Conservation (phyloP, 2,888 invertebrate genomes). For the Folsomia candida region DNA sequence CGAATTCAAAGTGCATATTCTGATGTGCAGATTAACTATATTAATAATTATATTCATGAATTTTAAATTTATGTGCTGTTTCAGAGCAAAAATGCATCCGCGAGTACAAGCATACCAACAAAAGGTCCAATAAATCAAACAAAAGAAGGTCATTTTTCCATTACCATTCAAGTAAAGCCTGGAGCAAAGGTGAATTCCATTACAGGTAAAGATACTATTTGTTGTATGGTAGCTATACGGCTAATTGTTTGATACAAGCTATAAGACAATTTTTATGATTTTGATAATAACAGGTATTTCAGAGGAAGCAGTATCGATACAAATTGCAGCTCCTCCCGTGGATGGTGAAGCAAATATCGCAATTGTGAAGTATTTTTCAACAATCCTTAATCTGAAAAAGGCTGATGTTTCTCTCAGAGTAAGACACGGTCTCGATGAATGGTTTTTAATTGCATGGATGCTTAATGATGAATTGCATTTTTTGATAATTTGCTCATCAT, state of each 20-base stretch:
- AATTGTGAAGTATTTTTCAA: slow-evolving; percentile 68
- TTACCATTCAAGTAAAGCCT: slow-evolving; percentile 70
- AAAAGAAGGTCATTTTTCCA: slow-evolving; percentile 63
- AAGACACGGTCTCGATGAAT: not conserved
- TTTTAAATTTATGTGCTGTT: too few relatives aligned
- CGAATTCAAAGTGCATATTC: too few relatives aligned
- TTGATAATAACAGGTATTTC: too few relatives aligned
- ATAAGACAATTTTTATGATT: slow-evolving; percentile 19
- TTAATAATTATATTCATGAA: too few relatives aligned
- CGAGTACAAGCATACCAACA: too few relatives aligned
- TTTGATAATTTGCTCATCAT: not conserved
- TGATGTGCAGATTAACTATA: too few relatives aligned
- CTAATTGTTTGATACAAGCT: not conserved
- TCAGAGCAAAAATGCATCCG: too few relatives aligned
- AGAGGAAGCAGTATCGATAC: slow-evolving; percentile 67
- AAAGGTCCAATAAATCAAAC: slow-evolving; percentile 56
- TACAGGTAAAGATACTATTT: slow-evolving; percentile 63
- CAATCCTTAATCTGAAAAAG: slow-evolving; percentile 67
- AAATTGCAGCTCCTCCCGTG: slow-evolving; percentile 75
- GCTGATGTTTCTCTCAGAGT: slow-evolving; percentile 67
- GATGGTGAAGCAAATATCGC: slow-evolving; percentile 79
- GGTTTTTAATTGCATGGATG: not conserved
- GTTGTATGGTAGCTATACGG: not conserved
- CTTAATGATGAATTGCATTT: not conserved
- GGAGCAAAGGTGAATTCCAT: slow-evolving; percentile 70